These are phyloP conservation scores for Guaruba guarouba DNA, from an alignment of 2,113 vertebrate genomes.

Conservation along the genomic window DNA sequence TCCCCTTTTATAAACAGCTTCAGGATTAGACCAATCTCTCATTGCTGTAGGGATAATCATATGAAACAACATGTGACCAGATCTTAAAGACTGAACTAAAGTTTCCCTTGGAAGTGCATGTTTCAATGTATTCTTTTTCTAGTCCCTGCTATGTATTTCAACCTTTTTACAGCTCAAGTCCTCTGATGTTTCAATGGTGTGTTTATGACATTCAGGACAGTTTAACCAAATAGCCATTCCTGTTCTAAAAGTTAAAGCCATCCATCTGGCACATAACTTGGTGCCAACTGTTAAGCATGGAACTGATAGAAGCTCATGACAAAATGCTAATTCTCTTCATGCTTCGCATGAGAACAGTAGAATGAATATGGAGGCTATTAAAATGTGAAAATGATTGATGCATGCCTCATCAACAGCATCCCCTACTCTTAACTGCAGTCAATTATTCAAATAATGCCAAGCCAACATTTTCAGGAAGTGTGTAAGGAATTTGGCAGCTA, in stretches of 20 bases:
- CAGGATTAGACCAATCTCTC: neutral
- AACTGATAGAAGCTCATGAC: slow-evolving; percentile 21
- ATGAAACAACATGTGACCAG: neutral
- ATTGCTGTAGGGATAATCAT: rapidly evolving
- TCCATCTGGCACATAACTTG: slow-evolving; percentile 55
- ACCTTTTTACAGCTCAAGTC: neutral
- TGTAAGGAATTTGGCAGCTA: neutral
- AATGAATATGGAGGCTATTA: slow-evolving; percentile 37
- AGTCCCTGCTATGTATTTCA: neutral
- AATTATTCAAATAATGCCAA: slow-evolving; percentile 35
- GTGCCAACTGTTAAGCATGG: slow-evolving; percentile 57
- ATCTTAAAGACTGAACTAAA: neutral
- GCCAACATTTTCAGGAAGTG: slow-evolving; percentile 21
- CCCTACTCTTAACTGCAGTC: neutral
- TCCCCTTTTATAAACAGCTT: neutral
- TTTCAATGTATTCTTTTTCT: neutral
- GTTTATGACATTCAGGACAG: slow-evolving; percentile 22
- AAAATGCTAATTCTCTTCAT: slow-evolving; percentile 40
- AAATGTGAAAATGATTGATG: slow-evolving; percentile 40
- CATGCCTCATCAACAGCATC: slow-evolving; percentile 5
- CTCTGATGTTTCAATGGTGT: slow-evolving; percentile 6
- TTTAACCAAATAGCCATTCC: slow-evolving; percentile 54
- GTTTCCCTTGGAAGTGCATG: neutral
- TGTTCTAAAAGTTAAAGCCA: slow-evolving; percentile 61
- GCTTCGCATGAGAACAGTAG: neutral